A percentile compares a stretch with the other conserved stretches of the same genome.
Conservation (phyloP, 2,113 vertebrate species). For the Eolophus roseicapilla region DNA sequence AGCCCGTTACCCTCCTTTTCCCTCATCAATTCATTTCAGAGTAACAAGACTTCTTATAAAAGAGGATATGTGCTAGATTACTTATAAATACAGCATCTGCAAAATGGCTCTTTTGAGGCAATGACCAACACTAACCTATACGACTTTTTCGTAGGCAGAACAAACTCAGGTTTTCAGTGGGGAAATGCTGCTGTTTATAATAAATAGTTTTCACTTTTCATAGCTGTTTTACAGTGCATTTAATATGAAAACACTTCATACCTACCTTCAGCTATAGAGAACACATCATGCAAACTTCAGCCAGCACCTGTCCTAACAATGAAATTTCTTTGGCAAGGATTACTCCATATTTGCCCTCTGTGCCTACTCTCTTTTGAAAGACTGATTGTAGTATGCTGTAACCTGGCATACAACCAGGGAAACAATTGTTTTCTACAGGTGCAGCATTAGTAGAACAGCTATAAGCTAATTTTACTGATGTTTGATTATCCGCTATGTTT, state of each 20-base stretch:
- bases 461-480: background rate
- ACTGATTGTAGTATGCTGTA: background rate
- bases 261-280: background rate
- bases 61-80: background rate
- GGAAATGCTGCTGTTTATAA: background rate
- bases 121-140: background rate
- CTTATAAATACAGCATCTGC: background rate
- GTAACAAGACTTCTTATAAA: background rate
- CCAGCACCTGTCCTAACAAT: background rate
- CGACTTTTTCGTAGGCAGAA: background rate
- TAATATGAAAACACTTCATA: background rate
- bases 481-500: conserved; percentile 39
- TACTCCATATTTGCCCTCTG: background rate
- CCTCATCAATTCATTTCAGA: background rate
- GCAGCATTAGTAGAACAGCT: background rate
- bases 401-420: background rate
- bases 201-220: background rate
- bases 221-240: background rate
- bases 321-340: background rate
- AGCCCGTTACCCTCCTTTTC: background rate
- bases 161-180: background rate
- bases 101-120: background rate
- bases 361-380: background rate
- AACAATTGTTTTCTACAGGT: background rate
- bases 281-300: background rate